Base-by-base conservation (phyloP, 2,113 vertebrate species). In the Mellivora capensis region DNA sequence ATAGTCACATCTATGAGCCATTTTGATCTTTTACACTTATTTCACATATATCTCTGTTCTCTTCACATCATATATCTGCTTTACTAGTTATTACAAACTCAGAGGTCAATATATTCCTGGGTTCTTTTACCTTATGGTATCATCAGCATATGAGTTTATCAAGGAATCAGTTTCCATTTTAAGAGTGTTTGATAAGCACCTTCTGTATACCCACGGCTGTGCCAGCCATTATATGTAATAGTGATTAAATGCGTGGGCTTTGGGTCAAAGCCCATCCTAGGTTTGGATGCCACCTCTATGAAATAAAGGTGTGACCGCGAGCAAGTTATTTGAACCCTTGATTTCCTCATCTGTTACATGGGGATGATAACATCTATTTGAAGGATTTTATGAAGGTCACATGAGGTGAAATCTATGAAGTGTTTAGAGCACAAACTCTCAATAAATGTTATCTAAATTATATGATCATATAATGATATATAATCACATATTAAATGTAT, bases 371-470 rank as follows among this genome's bases (percentile, higher is more conserved):
- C 69, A 85, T 4, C 74, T 76, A 29, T n/a, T 84, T 81, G 86
- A 4, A 91, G 25, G 17, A 6, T 72, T 96, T 89, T 39, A 79
- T 34, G 13, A 94, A 34, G 18, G 80, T 80, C n/a, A 74, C 39
- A 49, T 84, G 52, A 93, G 4, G 29, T 74, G 7, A 89, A 42
- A 92, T 86, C 39, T 79, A 54, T 79, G 39, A 88, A 79, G n/a
- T 80, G 23, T 15, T 91, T 72, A 89, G 49, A 94, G 29, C 29
- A 79, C 37, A 85, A 85, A 62, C 4, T 17, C 25, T 86, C 20
- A 84, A n/a, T 74, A 96, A 89, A 81, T 79, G 29, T 39, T 93
- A 95, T 90, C 87, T 97, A 84, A 97, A 94, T 81, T 87, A 67
- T 67, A 62, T 39, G 81, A 95, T 49, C 88, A 59, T 85, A 61